A percentile compares a stretch with the other conserved stretches of the same genome.
Evolutionary conservation across 1,140 invertebrate species (phyloP).

Genomic region (Venustaconcha ellipsiformis): DNA sequence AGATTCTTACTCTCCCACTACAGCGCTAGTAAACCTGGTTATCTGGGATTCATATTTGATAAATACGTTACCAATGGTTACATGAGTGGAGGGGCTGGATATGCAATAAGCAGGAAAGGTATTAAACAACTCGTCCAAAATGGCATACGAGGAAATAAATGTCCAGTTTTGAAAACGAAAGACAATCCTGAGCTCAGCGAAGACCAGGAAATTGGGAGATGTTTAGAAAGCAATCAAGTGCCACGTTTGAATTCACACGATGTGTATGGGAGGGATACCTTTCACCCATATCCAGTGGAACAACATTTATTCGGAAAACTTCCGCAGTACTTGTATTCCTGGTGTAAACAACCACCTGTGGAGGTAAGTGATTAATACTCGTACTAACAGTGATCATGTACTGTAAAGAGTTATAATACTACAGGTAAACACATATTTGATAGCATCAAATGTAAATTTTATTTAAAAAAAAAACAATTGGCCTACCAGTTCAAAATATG

Average conservation of each 20-base stretch:
- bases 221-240: conserved; percentile 26
- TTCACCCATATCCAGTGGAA: conserved; percentile 24
- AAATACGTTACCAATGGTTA: conserved; percentile 37
- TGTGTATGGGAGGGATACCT: conserved; percentile 19
- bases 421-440: too few relatives aligned
- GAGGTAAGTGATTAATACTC: conserved; percentile 4
- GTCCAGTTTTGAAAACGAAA: conserved; percentile 11
- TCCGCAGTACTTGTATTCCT: conserved; percentile 14
- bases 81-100: conserved; percentile 44
- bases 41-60: conserved; percentile 42
- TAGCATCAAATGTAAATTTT: too few relatives aligned
- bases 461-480: too few relatives aligned
- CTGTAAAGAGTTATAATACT: too few relatives aligned
- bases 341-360: conserved; percentile 12
- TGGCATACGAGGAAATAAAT: conserved; percentile 23
- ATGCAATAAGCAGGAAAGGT: conserved; percentile 41
- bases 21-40: conserved; percentile 12
- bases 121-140: conserved; percentile 28
- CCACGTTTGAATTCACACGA: conserved; percentile 31
- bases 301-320: conserved; percentile 11
- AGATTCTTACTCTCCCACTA: conserved; percentile 83
- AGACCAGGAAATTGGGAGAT: conserved; percentile 43
- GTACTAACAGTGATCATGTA: too few relatives aligned
- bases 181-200: conserved; percentile 34
- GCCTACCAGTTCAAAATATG: too few relatives aligned